Percentiles rank a stretch among this genome's conserved stretches.
These are phyloP conservation scores for Chaetodon trifascialis DNA, from an alignment of 2,113 vertebrate genomes.

Conservation along the genomic window DNA sequence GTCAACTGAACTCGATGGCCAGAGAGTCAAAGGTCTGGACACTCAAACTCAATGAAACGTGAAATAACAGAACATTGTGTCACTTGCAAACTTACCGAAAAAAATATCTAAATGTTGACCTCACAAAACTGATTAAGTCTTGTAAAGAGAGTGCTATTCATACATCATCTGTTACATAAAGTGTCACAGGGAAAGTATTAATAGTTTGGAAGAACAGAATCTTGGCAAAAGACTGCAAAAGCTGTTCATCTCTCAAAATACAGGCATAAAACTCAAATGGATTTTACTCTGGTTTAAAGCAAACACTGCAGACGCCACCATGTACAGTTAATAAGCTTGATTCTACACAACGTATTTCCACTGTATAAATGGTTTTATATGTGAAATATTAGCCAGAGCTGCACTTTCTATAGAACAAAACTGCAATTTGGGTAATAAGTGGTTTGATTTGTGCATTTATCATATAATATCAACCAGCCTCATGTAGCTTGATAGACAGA, in stretches of 20 bases:
- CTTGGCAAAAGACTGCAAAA: slow-evolving; percentile 21
- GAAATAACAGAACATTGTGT: slow-evolving; percentile 2
- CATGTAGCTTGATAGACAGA: slow-evolving; percentile 41
- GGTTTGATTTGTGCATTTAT: slow-evolving; percentile 47
- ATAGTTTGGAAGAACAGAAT: slow-evolving; percentile 31
- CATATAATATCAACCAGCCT: slow-evolving; percentile 35
- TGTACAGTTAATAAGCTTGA: slow-evolving; percentile 8
- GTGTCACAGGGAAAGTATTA: slow-evolving; percentile 37
- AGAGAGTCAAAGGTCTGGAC: too few relatives aligned
- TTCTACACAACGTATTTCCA: background rate
- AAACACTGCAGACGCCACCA: background rate
- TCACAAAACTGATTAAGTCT: slow-evolving; percentile 24
- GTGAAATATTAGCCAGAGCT: background rate
- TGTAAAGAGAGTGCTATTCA: slow-evolving; percentile 24
- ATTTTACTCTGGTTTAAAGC: slow-evolving; percentile 24
- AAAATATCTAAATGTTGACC: slow-evolving; percentile 10
- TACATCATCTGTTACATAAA: slow-evolving; percentile 39
- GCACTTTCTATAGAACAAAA: slow-evolving; percentile 1
- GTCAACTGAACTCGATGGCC: too few relatives aligned
- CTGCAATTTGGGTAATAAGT: background rate
- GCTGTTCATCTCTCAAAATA: slow-evolving; percentile 16
- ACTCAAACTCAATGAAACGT: background rate
- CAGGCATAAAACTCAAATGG: background rate
- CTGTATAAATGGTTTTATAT: background rate
- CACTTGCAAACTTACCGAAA: background rate